These are phyloP conservation scores for Drosophila insularis DNA, from an alignment of 1,140 invertebrate genomes.

Conservation along the genomic window DNA sequence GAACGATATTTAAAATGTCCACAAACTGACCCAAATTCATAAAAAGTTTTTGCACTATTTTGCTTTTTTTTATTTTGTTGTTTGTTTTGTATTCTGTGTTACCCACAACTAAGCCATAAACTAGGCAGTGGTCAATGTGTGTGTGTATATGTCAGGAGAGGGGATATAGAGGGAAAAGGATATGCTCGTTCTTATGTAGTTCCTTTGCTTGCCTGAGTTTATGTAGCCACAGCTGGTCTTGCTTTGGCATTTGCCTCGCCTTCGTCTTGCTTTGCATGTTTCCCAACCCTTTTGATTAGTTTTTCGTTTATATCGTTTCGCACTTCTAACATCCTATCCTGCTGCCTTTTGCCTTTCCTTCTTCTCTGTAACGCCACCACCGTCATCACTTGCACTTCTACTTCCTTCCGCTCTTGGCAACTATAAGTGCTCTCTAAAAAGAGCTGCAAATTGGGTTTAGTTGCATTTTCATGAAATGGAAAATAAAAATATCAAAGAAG, in stretches of 20 bases:
- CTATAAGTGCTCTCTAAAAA: slow-evolving; percentile 16
- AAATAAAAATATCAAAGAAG: too few species aligned
- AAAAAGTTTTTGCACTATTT: slow-evolving; percentile 27
- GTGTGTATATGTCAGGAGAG: not conserved
- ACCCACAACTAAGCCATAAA: slow-evolving; percentile 40
- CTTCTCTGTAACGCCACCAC: not conserved
- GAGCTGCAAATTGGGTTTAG: slow-evolving; percentile 61
- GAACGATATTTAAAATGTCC: slow-evolving; percentile 35
- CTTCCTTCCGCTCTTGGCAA: slow-evolving; percentile 15
- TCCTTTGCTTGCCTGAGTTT: not conserved
- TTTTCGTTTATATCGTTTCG: slow-evolving; percentile 47
- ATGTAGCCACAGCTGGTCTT: slow-evolving; percentile 16
- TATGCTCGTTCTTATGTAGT: slow-evolving; percentile 12
- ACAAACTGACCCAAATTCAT: slow-evolving; percentile 55
- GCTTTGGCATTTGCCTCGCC: not conserved
- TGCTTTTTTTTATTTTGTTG: not conserved
- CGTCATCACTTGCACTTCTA: slow-evolving; percentile 9
- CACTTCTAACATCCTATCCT: not conserved
- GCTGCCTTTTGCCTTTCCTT: not conserved
- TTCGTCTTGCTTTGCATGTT: slow-evolving; percentile 7
- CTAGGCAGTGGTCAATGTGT: slow-evolving; percentile 29
- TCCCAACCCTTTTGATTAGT: slow-evolving; percentile 58
- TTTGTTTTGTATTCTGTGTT: slow-evolving; percentile 17
- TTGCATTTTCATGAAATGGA: slow-evolving; percentile 26
- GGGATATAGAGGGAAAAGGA: not conserved